Base-by-base conservation (phyloP, 2,888 invertebrate genomes). In the Ophion costatus region DNA sequence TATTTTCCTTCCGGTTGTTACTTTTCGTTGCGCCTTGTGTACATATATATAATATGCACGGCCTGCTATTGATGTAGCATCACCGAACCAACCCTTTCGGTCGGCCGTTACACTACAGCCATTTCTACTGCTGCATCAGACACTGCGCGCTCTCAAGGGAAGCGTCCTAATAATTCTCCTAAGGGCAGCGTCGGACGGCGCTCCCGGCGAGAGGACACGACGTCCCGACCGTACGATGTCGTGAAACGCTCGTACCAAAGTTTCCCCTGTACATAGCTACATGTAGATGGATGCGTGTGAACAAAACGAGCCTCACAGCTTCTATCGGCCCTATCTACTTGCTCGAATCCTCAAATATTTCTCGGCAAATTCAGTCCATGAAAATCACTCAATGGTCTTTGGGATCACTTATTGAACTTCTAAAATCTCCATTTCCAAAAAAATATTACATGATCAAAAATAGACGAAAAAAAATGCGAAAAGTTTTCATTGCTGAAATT, bases 121-220 rank as follows among this genome's bases (percentile, higher is more conserved):
- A 71, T n/a, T 74, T 38, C 80, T 64, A 45, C 80, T 61, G 51
- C 61, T 45, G 22, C 38, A 20, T 56, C 66, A 17, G 24, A 20
- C 57, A n/a, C 29, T 57, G 17, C 22, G 51, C 70, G 67, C 80
- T 80, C 83, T 82, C 82, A 70, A 83, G 81, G 74, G 84, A 84
- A 86, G 85, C 83, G 84, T 87, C 87, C 84, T 87, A 79, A 29
- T 83, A 85, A 85, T 85, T 85, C 87, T 86, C 88, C 80, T 77
- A 82, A 86, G 88, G 84, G 83, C 81, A 84, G 82, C 78, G 74
- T 70, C 57, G 73, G 73, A 80, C 64, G 84, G 73, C 85, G 84
- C 83, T 87, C 85, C 86, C 87, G 84, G 69, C 74, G 69, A 77
- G 59, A 63, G 70, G 45, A 71, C 77, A 59, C 77, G 64, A 51